Evolutionary conservation across 2,888 invertebrate genomes (phyloP).

Genomic region (Ichneumoninae sp.): DNA sequence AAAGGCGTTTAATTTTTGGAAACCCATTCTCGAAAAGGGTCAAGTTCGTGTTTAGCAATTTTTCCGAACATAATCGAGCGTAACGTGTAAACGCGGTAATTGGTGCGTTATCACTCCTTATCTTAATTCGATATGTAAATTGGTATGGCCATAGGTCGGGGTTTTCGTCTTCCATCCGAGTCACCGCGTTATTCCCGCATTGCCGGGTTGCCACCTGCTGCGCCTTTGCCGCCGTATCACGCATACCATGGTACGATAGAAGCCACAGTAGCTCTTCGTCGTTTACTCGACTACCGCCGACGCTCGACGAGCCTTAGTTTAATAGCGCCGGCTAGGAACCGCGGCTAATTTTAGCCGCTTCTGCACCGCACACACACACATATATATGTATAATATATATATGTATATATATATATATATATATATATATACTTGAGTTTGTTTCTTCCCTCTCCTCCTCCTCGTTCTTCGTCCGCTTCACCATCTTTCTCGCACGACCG

Average conservation of each 20-base stretch:
- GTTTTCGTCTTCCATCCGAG: constrained; percentile 46
- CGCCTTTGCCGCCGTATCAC: constrained; percentile 41
- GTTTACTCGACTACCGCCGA: constrained; percentile 39
- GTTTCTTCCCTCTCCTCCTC: constrained; percentile 6
- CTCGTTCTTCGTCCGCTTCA: constrained; percentile 14
- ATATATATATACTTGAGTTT: background rate
- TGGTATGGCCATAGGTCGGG: constrained; percentile 62
- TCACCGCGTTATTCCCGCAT: constrained; percentile 29
- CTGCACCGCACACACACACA: constrained; percentile 9
- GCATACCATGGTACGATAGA: constrained; percentile 42
- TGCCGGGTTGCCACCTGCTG: constrained; percentile 62
- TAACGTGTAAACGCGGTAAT: constrained; percentile 5
- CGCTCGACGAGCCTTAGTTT: constrained; percentile 48
- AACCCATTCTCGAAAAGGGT: background rate
- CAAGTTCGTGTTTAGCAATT: background rate
- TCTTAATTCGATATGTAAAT: constrained; percentile 61
- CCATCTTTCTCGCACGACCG: constrained; percentile 22
- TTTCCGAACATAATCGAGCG: background rate
- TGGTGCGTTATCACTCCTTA: constrained; percentile 32
- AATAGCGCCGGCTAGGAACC: constrained; percentile 57
- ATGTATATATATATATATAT: constrained; percentile 26
- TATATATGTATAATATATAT: constrained; percentile 12
- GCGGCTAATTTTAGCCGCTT: constrained; percentile 62
- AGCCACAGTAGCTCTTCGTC: constrained; percentile 43
- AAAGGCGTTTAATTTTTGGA: background rate